Percentiles rank a stretch among this genome's conserved stretches.
phyloP scores from a whole-genome alignment of 1,140 invertebrate genomes.

The Listronotus bonariensis region DNA sequence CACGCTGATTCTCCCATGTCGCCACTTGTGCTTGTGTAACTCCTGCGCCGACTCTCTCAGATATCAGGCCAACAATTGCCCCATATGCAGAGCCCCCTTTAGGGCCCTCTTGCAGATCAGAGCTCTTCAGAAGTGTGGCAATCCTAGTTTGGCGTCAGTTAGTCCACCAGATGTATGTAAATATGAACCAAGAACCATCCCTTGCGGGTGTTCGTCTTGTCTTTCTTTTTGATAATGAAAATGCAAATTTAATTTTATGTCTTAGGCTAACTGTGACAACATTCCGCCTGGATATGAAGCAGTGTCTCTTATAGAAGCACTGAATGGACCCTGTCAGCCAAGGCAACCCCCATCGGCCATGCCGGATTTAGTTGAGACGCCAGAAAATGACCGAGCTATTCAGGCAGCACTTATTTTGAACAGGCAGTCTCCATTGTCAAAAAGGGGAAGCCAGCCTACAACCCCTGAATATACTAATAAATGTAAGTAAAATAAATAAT shows the following conservation, averaged over 20 bases:
- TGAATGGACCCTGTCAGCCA: slow-evolving; percentile 87
- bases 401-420: slow-evolving; percentile 73
- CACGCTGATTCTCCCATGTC: slow-evolving; percentile 96
- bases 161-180: slow-evolving; percentile 61
- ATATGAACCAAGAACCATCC: too few relatives aligned
- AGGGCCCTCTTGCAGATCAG: slow-evolving; percentile 94
- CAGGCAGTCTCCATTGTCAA: slow-evolving; percentile 57
- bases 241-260: not conserved
- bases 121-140: slow-evolving; percentile 83
- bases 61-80: slow-evolving; percentile 98
- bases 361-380: slow-evolving; percentile 59
- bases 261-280: slow-evolving; percentile 68
- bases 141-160: slow-evolving; percentile 56
- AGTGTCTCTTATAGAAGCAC: slow-evolving; percentile 94
- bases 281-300: slow-evolving; percentile 93
- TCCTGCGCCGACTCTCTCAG: slow-evolving; percentile 94
- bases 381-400: slow-evolving; percentile 54
- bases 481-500: slow-evolving; percentile 17
- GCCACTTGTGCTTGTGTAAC: slow-evolving; percentile 97
- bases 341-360: slow-evolving; percentile 62
- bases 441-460: slow-evolving; percentile 47
- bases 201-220: too few relatives aligned
- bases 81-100: slow-evolving; percentile 97
- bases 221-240: not conserved
- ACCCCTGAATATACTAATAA: slow-evolving; percentile 57